phyloP scores from a whole-genome alignment of 2,888 invertebrate species.

The Xestobium rufovillosum region DNA sequence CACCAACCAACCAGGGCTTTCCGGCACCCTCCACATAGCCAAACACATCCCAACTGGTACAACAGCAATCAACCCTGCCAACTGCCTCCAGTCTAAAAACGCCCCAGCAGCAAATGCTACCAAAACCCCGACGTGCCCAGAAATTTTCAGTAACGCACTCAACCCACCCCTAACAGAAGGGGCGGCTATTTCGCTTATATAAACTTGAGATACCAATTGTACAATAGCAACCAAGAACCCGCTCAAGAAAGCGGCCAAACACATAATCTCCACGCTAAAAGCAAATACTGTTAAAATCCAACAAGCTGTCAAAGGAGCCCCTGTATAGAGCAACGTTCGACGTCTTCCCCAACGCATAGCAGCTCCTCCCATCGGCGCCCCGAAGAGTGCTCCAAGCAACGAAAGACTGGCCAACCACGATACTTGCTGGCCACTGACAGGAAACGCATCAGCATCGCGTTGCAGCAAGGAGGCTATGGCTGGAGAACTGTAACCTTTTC shows the following conservation, averaged over 20 bases:
- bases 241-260: constrained; percentile 75
- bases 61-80: constrained; percentile 72
- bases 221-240: constrained; percentile 50
- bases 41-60: constrained; percentile 71
- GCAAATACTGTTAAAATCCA: constrained; percentile 78
- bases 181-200: constrained; percentile 85
- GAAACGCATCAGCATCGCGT: constrained; percentile 54
- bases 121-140: constrained; percentile 77
- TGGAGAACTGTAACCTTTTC: constrained; percentile 77
- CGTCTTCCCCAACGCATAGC: constrained; percentile 69
- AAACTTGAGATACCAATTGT: constrained; percentile 52
- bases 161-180: constrained; percentile 80
- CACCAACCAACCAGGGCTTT: constrained; percentile 80
- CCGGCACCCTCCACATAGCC: constrained; percentile 72
- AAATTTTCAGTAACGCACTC: constrained; percentile 79
- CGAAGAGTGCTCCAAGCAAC: constrained; percentile 70
- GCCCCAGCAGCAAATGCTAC: constrained; percentile 78
- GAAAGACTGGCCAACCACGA: constrained; percentile 78
- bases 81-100: constrained; percentile 75
- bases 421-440: constrained; percentile 64
- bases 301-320: constrained; percentile 67
- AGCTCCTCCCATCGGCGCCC: constrained; percentile 71
- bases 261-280: constrained; percentile 70
- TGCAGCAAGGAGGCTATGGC: constrained; percentile 67
- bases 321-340: constrained; percentile 61